Evolutionary conservation across 1,140 invertebrate genomes (phyloP), one percentile per base, ranked within the genome.

Genomic region (Antheraea pernyi): DNA sequence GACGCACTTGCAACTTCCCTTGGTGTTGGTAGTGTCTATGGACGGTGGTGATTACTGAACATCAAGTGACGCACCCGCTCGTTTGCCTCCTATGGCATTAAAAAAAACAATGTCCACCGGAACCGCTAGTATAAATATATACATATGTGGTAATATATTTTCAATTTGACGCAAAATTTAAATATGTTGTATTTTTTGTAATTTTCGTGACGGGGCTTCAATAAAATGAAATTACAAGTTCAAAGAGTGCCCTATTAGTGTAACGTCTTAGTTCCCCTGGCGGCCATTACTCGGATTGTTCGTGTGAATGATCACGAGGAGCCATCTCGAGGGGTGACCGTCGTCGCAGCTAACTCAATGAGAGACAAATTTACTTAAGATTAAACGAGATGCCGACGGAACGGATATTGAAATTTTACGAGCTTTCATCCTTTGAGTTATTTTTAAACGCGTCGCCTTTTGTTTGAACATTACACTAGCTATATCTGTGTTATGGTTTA

Each of bases 361-460:
- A 53, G 59, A 30, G 59, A 30, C 22, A 63, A 30, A 36, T 22
- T 63, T 30, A 63, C 22, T 37, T 37, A 16, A 16, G 61, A 30
- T 37, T 30, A 36, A n/a, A 63, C 30, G 61, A 37, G 19, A 61
- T 5, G 19, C 30, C 19, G 61, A 37, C 61, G 22, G 13, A 37
- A 53, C 46, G 61, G 61, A 63, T 63, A 63, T 63, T 63, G 61
- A 37, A 63, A 36, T 63, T 63, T 63, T 63, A 63, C 61, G 61
- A 63, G 30, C 61, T 9, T 61, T 36, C 46, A n/a, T 53, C 61
- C 61, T 37, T 63, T 63, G 37, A 63, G 37, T 63, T 63, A 63
- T 63, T 63, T 63, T 63, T 63, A 63, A 63, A 63, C 30, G 61
- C 11, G 11, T 53, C 13, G 46, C 46, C 46, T 53, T 53, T 53